These are phyloP conservation scores for Aramus guarauna DNA, from an alignment of 2,113 vertebrate species.

Conservation along the genomic window DNA sequence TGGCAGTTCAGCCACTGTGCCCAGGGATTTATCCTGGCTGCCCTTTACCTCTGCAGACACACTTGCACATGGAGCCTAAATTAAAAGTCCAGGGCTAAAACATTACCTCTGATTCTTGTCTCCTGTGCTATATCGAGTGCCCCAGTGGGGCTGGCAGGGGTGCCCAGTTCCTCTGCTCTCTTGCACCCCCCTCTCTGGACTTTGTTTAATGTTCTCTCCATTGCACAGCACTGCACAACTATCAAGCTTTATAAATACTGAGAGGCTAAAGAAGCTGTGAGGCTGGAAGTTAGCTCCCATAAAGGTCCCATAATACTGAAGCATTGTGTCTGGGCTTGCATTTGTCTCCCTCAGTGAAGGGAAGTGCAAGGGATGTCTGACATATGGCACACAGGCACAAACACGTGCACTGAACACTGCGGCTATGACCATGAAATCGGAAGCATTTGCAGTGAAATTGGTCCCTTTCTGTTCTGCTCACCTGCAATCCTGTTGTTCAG, in stretches of 20 bases:
- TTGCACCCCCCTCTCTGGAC: not conserved
- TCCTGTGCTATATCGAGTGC: rapidly evolving
- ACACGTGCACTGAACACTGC: rapidly evolving
- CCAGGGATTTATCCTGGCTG: not conserved
- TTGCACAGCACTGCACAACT: not conserved
- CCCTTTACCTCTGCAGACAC: not conserved
- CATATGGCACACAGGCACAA: rapidly evolving
- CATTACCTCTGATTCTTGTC: not conserved
- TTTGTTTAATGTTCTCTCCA: not conserved
- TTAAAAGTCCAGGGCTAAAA: not conserved
- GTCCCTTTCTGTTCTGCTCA: not conserved
- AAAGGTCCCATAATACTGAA: not conserved
- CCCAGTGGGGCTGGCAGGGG: not conserved
- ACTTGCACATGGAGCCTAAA: not conserved
- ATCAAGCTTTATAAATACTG: not conserved
- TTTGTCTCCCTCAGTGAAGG: not conserved
- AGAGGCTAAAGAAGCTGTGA: not conserved
- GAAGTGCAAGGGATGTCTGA: not conserved
- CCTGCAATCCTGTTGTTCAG: not conserved
- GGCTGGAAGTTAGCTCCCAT: not conserved
- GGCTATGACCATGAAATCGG: rapidly evolving
- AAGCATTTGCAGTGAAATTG: not conserved
- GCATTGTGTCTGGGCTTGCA: rapidly evolving
- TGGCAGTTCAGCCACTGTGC: not conserved
- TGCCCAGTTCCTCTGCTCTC: not conserved